phyloP scores from a whole-genome alignment of 1,140 invertebrate genomes.

The Ceratina australensis region DNA sequence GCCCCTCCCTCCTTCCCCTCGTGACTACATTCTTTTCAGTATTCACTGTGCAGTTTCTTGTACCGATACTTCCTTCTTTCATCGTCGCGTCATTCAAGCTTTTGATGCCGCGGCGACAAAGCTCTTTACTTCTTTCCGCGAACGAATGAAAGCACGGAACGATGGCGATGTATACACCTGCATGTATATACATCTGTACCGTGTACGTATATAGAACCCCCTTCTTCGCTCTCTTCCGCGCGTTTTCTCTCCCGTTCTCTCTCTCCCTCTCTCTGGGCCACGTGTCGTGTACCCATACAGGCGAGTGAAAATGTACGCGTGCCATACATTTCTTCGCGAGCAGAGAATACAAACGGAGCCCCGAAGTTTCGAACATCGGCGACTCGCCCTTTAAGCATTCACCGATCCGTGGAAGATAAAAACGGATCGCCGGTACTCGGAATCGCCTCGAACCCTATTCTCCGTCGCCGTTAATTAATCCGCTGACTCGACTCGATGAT shows the following conservation, averaged over 20 bases:
- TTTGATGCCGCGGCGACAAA: conserved; percentile 72
- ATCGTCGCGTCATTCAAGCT: conserved; percentile 72
- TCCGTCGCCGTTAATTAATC: conserved; percentile 12
- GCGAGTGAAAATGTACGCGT: background rate
- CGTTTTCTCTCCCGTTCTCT: background rate
- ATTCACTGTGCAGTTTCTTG: conserved; percentile 71
- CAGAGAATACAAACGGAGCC: conserved; percentile 2
- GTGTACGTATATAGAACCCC: conserved; percentile 18
- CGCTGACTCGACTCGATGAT: background rate
- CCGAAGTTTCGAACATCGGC: conserved; percentile 34
- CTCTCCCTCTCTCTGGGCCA: background rate
- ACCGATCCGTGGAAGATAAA: background rate
- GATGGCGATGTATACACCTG: conserved; percentile 61
- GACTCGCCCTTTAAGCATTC: conserved; percentile 41
- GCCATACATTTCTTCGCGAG: conserved; percentile 9
- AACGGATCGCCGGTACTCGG: conserved; percentile 5
- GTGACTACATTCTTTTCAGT: conserved; percentile 70
- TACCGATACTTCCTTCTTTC: conserved; percentile 73
- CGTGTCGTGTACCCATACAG: conserved; percentile 4
- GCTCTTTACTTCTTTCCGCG: conserved; percentile 70
- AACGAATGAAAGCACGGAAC: conserved; percentile 67
- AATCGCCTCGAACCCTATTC: background rate
- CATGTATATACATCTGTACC: conserved; percentile 27
- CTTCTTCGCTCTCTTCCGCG: background rate
- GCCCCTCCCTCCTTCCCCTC: conserved; percentile 40